These are phyloP conservation scores for Luperina testacea DNA, from an alignment of 2,888 invertebrate genomes.

Conservation along the genomic window DNA sequence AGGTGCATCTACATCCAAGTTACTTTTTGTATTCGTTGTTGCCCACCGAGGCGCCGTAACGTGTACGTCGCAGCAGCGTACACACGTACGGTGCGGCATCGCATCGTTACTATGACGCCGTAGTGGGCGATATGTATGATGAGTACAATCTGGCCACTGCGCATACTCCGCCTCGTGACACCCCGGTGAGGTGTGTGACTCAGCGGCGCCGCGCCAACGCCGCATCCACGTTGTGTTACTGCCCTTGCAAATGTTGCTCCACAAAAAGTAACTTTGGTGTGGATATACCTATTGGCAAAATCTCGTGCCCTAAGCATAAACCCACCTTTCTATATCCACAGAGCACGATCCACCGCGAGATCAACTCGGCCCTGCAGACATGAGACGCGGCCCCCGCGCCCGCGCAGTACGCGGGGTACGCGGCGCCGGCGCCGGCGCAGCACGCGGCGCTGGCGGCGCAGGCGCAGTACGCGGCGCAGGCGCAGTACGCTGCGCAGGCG, in stretches of 20 bases:
- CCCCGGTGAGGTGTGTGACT: too few species aligned
- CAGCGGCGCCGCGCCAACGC: too few species aligned
- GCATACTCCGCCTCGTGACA: too few species aligned
- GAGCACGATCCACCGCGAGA: constrained; percentile 95
- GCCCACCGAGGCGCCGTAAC: neutral
- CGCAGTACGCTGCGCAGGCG: neutral
- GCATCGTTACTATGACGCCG: too few species aligned
- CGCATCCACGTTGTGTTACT: fast-evolving
- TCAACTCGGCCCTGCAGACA: constrained; percentile 94
- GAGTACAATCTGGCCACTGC: neutral
- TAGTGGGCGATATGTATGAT: neutral
- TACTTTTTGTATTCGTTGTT: neutral
- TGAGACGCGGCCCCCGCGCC: constrained; percentile 87
- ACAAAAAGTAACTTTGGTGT: neutral
- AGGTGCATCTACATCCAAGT: neutral
- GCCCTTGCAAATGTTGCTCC: neutral
- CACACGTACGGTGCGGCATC: too few species aligned
- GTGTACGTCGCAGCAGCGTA: neutral
- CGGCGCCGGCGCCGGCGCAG: constrained; percentile 44
- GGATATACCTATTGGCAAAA: neutral
- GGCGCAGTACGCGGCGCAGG: neutral
- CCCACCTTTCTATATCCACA: constrained; percentile 59
- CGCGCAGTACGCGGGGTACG: constrained; percentile 75
- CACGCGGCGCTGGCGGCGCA: constrained; percentile 16
- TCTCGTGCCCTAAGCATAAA: neutral